phyloP scores from a whole-genome alignment of 2,797 vertebrate species.

The Sebastiscus tertius region DNA sequence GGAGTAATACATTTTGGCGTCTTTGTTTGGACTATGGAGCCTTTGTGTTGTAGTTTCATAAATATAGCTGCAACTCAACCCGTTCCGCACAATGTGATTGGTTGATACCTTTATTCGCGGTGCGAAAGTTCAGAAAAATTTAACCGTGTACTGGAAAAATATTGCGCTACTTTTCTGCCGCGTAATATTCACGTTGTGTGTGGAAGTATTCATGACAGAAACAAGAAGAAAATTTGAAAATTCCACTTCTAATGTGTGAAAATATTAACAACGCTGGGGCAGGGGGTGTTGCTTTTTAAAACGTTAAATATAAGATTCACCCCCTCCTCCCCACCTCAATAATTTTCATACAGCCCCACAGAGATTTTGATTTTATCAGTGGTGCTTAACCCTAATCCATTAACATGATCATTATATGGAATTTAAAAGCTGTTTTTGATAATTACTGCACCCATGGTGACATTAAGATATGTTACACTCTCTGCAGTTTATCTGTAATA shows the following conservation, averaged over 20 bases:
- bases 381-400: neutral
- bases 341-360: conserved; percentile 2
- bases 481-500: conserved; percentile 33
- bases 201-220: no score
- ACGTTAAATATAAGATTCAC: neutral
- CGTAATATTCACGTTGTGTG: no score
- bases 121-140: neutral
- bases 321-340: neutral
- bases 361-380: neutral
- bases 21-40: neutral
- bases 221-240: no score
- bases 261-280: neutral
- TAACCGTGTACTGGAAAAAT: neutral
- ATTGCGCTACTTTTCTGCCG: no score
- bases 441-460: neutral
- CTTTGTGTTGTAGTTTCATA: neutral
- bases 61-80: neutral
- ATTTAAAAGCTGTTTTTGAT: conserved; percentile 2
- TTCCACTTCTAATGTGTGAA: neutral
- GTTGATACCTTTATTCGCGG: neutral
- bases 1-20: no score
- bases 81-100: neutral
- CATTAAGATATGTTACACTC: conserved; percentile 25
- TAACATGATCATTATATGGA: neutral
- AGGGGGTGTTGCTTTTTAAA: neutral